phyloP scores from a whole-genome alignment of 2,797 vertebrate species.

The Centropyge bicolor region DNA sequence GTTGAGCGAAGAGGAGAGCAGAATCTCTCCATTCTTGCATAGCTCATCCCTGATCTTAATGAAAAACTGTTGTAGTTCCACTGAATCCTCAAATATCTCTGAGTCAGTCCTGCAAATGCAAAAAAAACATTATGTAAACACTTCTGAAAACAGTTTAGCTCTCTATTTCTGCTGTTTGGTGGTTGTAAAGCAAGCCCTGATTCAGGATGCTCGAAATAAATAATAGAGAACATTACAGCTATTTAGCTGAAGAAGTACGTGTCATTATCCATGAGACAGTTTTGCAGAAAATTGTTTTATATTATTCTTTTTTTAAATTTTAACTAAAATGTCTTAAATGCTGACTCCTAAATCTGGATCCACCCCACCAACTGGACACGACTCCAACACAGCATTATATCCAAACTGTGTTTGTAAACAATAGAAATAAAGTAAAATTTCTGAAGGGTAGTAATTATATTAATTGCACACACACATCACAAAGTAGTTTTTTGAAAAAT shows the following conservation, averaged over 20 bases:
- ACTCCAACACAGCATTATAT: background rate
- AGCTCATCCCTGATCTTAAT: constrained; percentile 98
- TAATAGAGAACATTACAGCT: background rate
- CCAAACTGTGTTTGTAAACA: background rate
- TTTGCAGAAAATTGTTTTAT: no score
- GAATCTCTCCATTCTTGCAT: constrained; percentile 98
- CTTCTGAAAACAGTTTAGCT: background rate
- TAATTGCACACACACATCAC: background rate
- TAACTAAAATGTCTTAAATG: background rate
- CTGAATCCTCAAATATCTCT: constrained; percentile 97
- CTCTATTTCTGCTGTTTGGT: background rate
- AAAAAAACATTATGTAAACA: constrained; percentile 3
- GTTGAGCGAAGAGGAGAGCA: constrained; percentile 93
- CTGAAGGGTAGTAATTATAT: background rate
- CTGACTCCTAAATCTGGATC: background rate
- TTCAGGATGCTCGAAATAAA: background rate
- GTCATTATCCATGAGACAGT: background rate
- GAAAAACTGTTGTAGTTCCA: constrained; percentile 98
- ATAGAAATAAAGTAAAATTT: background rate
- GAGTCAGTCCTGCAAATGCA: constrained; percentile 92
- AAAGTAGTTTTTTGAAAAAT: background rate
- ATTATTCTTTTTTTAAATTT: no score
- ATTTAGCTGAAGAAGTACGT: background rate
- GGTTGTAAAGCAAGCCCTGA: background rate
- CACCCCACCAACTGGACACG: background rate